Percentiles rank a stretch among this genome's conserved stretches.
phyloP scores from a whole-genome alignment of 2,113 vertebrate species.

The Zosterops borbonicus region DNA sequence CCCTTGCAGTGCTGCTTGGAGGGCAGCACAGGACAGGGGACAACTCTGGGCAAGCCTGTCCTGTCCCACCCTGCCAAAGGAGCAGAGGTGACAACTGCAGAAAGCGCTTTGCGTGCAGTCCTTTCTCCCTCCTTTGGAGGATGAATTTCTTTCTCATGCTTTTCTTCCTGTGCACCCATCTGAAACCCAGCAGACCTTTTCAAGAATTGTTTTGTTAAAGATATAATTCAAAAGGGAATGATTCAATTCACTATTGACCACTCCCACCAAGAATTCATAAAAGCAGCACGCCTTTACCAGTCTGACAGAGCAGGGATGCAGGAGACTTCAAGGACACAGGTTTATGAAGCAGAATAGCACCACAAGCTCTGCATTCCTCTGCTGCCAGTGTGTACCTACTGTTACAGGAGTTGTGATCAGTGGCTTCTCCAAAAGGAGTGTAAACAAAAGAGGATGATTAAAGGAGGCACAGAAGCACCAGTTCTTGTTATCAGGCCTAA shows the following conservation, averaged over 20 bases:
- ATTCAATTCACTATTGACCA: neutral
- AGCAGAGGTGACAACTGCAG: neutral
- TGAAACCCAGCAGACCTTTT: neutral
- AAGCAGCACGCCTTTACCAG: neutral
- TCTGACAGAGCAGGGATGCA: neutral
- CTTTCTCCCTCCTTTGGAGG: neutral
- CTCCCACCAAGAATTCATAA: slow-evolving; percentile 11
- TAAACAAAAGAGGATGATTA: neutral
- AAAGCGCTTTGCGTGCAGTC: neutral
- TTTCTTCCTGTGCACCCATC: neutral
- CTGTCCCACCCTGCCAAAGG: neutral
- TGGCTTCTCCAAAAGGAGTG: neutral
- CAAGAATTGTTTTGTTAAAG: neutral
- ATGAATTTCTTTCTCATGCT: neutral
- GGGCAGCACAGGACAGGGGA: neutral
- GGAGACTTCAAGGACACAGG: neutral
- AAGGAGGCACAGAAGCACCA: neutral
- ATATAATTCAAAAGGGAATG: slow-evolving; percentile 13
- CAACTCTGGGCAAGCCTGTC: neutral
- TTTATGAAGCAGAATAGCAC: neutral
- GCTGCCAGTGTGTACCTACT: neutral
- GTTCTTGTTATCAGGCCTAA: neutral
- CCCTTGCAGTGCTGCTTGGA: neutral
- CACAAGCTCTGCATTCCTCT: neutral
- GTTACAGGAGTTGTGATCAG: neutral